Conservation (phyloP, 2,797 vertebrate genomes). For the Spinus olivaceus region DNA sequence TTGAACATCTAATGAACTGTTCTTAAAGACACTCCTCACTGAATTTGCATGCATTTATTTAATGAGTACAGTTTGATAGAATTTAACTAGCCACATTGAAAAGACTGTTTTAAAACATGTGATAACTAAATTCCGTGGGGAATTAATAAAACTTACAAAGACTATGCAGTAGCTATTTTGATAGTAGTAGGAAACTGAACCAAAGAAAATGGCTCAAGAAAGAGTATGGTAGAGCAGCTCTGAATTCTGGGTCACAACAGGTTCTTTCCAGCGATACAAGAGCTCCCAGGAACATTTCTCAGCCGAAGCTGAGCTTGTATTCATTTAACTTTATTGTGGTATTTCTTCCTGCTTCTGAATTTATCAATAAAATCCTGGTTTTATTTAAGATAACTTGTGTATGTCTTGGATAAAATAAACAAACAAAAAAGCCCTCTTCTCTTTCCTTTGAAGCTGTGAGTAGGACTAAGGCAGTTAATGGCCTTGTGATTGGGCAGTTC, state of each 20-base stretch:
- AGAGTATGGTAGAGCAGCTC: not conserved
- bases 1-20: not conserved
- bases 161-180: not conserved
- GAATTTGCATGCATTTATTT: conserved; percentile 1
- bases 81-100: not conserved
- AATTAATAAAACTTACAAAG: not conserved
- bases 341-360: conserved; percentile 36
- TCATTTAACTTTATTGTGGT: not conserved
- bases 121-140: not conserved
- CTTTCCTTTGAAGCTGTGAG: not conserved
- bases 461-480: not conserved
- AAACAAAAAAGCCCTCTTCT: not conserved
- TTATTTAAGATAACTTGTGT: conserved; percentile 25
- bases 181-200: not conserved
- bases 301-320: not conserved
- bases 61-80: not conserved
- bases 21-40: not conserved
- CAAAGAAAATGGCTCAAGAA: not conserved
- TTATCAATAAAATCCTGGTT: conserved; percentile 46
- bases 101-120: not conserved
- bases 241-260: not conserved
- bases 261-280: not conserved
- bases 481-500: not conserved
- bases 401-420: conserved; percentile 25
- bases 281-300: not conserved